These are phyloP conservation scores for Coregonus suidteri DNA, from an alignment of 2,797 vertebrate genomes.

Conservation along the genomic window DNA sequence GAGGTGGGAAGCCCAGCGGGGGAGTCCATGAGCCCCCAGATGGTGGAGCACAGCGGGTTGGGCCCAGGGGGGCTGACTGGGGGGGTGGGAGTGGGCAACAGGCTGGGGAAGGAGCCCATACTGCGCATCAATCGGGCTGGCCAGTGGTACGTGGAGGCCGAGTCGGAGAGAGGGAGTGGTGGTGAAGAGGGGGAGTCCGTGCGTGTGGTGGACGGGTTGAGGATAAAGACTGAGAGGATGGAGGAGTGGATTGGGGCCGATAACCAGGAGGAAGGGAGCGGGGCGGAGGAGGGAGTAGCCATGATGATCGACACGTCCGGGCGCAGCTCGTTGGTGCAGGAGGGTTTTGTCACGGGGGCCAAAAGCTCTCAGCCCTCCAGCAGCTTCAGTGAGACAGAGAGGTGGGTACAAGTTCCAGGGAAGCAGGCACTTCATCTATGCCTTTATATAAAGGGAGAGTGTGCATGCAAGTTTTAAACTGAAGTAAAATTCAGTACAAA, in stretches of 20 bases:
- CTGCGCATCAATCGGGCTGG: slow-evolving; percentile 93
- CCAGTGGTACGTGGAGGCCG: slow-evolving; percentile 93
- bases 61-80: slow-evolving; percentile 73
- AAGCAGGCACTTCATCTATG: neutral
- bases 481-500: neutral
- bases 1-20: slow-evolving; percentile 83
- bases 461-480: neutral
- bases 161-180: slow-evolving; percentile 74
- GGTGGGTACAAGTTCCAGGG: slow-evolving; percentile 68
- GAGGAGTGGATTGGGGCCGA: slow-evolving; percentile 92
- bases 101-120: slow-evolving; percentile 86
- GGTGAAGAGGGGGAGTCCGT: slow-evolving; percentile 79
- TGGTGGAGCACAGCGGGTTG: slow-evolving; percentile 84
- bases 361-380: slow-evolving; percentile 88
- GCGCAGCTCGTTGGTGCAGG: slow-evolving; percentile 82
- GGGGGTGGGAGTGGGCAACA: slow-evolving; percentile 79
- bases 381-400: slow-evolving; percentile 89
- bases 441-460: neutral
- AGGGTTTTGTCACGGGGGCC: slow-evolving; percentile 74
- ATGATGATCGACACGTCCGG: slow-evolving; percentile 93
- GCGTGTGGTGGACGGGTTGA: slow-evolving; percentile 81
- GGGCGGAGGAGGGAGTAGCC: slow-evolving; percentile 86
- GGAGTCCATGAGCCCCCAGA: slow-evolving; percentile 88
- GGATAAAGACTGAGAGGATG: slow-evolving; percentile 91
- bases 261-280: slow-evolving; percentile 88